Percentiles rank a stretch among this genome's conserved stretches.
These are phyloP conservation scores for Metopolophium dirhodum DNA, from an alignment of 1,140 invertebrate species.

Conservation along the genomic window DNA sequence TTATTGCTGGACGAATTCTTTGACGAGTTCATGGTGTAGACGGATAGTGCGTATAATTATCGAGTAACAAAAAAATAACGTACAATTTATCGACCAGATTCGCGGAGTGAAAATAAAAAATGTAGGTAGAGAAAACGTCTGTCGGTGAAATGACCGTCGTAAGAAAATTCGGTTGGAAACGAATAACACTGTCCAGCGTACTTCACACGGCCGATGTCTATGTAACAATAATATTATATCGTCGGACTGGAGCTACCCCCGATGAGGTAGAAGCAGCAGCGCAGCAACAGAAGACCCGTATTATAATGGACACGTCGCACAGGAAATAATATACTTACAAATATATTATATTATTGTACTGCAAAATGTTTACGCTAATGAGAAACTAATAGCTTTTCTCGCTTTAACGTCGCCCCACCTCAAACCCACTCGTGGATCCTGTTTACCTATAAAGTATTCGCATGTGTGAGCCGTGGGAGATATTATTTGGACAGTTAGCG, in stretches of 20 bases:
- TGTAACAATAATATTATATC: background rate
- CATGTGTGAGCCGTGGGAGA: background rate
- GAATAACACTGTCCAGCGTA: background rate
- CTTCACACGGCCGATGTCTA: background rate
- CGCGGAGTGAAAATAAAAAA: background rate
- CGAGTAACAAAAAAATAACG: background rate
- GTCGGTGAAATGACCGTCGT: background rate
- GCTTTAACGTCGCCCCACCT: background rate
- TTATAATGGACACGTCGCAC: background rate
- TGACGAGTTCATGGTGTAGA: background rate
- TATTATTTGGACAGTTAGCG: background rate
- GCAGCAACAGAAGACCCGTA: background rate
- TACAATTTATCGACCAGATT: background rate
- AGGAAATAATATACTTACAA: background rate
- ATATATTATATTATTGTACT: slow-evolving; percentile 6
- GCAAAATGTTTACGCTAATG: background rate
- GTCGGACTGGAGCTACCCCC: background rate
- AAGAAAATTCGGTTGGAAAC: background rate
- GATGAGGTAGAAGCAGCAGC: background rate
- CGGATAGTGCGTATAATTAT: no score
- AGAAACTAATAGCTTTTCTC: background rate
- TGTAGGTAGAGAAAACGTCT: background rate
- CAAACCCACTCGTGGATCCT: background rate
- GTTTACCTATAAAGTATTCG: background rate
- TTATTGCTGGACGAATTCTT: background rate